Evolutionary conservation across 2,888 invertebrate genomes (phyloP), one percentile per base, ranked within the genome.

Genomic region (Diarsia brunnea): DNA sequence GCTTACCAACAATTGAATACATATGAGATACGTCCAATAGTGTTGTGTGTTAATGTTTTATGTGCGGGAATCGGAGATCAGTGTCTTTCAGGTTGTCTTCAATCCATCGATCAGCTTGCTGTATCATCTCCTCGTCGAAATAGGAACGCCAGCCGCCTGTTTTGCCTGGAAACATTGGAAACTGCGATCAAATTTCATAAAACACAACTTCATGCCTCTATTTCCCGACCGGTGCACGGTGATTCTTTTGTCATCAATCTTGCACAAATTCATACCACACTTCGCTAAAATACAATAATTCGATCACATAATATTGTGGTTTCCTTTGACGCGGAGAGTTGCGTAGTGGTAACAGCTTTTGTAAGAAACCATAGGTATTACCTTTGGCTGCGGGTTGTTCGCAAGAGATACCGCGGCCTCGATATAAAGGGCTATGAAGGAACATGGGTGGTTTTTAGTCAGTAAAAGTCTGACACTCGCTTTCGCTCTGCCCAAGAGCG

Each of bases 51-150:
- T 10, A 70, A 24, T 64, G 47, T 19, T 63, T 63, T 7, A 64
- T 63, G n/a, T 49, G 69, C 10, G 97, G 97, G 91, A 97, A 98
- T 64, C 93, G 92, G 60, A 98, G 92, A 89, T 97, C 97, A 0
- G 97, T 97, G 45, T 96, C 95, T 74, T 95, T 92, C 66, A 98
- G 93, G 93, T 98, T 97, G 70, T 97, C 95, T 5, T 95, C 94
- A 66, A 98, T 98, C 98, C 98, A 98, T 71, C 96, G 91, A 78
- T 98, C 97, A 14, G 98, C 98, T 85, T 97, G 95, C 65, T 93
- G 91, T 66, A 97, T 96, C 90, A 98, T 97, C 85, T 98, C 97
- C 12, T 97, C 97, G 68, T 97, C 97, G 89, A 98, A 98, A 89
- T 98, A 97, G 67, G 97, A 97, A 69, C 97, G 97, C 98, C 98